These are phyloP conservation scores for Tetragonula clypearis DNA, from an alignment of 1,140 invertebrate species.

Conservation along the genomic window DNA sequence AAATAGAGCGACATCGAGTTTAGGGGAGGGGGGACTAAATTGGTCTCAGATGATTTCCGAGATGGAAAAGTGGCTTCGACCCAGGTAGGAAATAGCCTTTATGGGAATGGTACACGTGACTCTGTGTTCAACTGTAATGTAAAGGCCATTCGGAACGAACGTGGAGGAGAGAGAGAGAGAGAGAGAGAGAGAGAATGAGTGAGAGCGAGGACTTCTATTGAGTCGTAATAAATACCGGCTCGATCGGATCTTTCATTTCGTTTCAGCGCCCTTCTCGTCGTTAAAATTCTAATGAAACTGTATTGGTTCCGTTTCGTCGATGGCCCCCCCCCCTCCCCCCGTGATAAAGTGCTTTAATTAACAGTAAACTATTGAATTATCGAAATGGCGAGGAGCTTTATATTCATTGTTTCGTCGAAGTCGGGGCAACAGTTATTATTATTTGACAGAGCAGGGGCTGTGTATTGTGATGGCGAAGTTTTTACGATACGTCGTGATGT, in stretches of 20 bases:
- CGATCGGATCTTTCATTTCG: slow-evolving; percentile 19
- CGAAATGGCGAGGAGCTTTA: not conserved
- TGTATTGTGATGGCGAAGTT: not conserved
- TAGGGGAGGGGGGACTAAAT: not conserved
- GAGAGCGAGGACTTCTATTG: not conserved
- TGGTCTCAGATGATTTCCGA: slow-evolving; percentile 41
- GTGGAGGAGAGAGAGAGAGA: too few species aligned
- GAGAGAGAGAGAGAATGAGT: too few species aligned
- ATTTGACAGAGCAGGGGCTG: too few species aligned
- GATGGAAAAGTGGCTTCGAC: slow-evolving; percentile 29
- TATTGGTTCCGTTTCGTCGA: not conserved
- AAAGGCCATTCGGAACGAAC: not conserved
- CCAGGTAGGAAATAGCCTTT: slow-evolving; percentile 30
- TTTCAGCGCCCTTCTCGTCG: not conserved
- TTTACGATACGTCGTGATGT: not conserved
- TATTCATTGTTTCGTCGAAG: not conserved
- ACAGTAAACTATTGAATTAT: not conserved
- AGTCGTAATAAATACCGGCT: slow-evolving; percentile 17
- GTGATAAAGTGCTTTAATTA: not conserved
- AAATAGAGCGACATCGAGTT: not conserved
- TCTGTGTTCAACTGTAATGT: not conserved
- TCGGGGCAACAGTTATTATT: not conserved
- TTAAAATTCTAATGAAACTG: slow-evolving; percentile 8
- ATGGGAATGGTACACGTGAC: slow-evolving; percentile 2
- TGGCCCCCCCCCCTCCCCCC: too few species aligned